phyloP scores from a whole-genome alignment of 2,888 invertebrate genomes.

The Eledona agricola region DNA sequence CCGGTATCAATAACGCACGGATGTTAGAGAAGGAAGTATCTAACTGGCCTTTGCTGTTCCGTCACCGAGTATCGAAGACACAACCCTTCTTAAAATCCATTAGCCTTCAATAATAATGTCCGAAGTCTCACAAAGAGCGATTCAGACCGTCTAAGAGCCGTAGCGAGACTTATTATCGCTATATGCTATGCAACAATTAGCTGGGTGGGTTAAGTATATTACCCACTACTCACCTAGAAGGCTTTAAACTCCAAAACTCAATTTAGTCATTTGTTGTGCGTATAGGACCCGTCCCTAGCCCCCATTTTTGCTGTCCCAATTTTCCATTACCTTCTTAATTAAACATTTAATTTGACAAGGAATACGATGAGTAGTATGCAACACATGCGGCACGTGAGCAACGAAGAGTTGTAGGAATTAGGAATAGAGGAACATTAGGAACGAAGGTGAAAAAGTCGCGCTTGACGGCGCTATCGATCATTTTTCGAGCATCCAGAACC shows the following conservation, averaged over 20 bases:
- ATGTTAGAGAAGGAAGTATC: slow-evolving; percentile 33
- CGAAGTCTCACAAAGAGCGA: slow-evolving; percentile 63
- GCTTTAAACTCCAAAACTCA: slow-evolving; percentile 62
- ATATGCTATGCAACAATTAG: slow-evolving; percentile 62
- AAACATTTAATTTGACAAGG: too few relatives aligned
- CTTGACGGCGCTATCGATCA: slow-evolving; percentile 15
- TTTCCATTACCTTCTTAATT: too few relatives aligned
- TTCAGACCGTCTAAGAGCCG: slow-evolving; percentile 61
- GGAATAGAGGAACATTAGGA: not conserved
- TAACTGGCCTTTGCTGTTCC: slow-evolving; percentile 42
- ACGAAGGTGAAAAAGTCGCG: not conserved
- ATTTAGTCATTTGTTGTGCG: slow-evolving; percentile 51
- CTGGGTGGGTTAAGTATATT: slow-evolving; percentile 62
- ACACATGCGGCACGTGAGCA: not conserved
- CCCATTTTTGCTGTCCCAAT: too few relatives aligned
- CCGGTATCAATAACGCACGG: slow-evolving; percentile 35
- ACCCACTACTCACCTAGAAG: slow-evolving; percentile 61
- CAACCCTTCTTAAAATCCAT: slow-evolving; percentile 65
- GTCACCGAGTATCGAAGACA: slow-evolving; percentile 45
- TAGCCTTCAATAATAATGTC: slow-evolving; percentile 64
- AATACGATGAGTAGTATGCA: too few relatives aligned
- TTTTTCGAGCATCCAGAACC: slow-evolving; percentile 9
- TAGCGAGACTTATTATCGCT: slow-evolving; percentile 61
- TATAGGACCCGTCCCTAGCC: slow-evolving; percentile 11
- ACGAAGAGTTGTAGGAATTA: not conserved